phyloP scores from a whole-genome alignment of 2,113 vertebrate genomes.

The Plectropomus leopardus region DNA sequence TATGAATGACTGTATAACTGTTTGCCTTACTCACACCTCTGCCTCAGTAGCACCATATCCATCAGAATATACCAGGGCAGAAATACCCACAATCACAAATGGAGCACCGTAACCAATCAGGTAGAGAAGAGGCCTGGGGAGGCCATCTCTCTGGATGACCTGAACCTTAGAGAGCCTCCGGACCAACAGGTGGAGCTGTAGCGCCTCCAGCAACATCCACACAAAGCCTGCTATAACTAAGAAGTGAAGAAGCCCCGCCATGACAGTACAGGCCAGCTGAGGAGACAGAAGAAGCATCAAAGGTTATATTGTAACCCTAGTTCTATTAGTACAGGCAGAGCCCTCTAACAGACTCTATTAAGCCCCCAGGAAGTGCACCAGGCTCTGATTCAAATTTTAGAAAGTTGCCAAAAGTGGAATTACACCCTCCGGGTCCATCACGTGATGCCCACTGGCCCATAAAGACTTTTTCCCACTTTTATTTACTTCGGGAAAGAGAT shows the following conservation, averaged over 20 bases:
- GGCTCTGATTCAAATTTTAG: too few relatives aligned
- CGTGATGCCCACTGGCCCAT: too few relatives aligned
- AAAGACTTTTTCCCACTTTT: too few relatives aligned
- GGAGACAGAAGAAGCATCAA: constrained; percentile 8
- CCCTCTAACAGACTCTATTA: too few relatives aligned
- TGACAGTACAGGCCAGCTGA: constrained; percentile 72
- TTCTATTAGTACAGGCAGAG: too few relatives aligned
- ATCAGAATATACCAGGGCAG: constrained; percentile 68
- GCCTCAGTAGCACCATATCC: constrained; percentile 79
- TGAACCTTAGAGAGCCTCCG: constrained; percentile 78
- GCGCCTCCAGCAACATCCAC: constrained; percentile 89
- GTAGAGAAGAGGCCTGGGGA: constrained; percentile 78
- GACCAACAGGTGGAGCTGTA: constrained; percentile 88
- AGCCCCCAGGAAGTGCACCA: too few relatives aligned
- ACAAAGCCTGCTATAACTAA: constrained; percentile 85
- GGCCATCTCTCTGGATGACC: constrained; percentile 83
- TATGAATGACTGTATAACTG: background rate
- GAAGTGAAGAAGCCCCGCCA: constrained; percentile 78
- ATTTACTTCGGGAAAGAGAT: too few relatives aligned
- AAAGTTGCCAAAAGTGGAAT: too few relatives aligned
- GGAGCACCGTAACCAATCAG: constrained; percentile 86
- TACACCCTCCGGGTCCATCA: too few relatives aligned
- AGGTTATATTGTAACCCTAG: too few relatives aligned
- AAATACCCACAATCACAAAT: constrained; percentile 82
- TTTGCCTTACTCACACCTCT: constrained; percentile 48